Conservation (phyloP, 2,113 vertebrate genomes). For the Chloroceryle aenea region DNA sequence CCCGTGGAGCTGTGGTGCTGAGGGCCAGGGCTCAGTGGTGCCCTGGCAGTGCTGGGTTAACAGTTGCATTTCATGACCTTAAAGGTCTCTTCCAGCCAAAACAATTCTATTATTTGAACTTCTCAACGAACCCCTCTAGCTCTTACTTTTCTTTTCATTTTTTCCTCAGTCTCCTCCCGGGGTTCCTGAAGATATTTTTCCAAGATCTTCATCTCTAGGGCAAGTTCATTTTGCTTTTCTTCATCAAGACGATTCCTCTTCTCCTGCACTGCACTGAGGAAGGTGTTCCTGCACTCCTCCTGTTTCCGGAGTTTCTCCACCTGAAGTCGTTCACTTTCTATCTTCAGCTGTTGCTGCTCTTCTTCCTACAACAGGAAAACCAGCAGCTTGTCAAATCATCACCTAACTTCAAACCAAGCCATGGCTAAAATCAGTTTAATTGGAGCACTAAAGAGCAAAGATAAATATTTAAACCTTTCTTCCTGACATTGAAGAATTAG, state of each 20-base stretch:
- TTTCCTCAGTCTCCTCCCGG: slow-evolving; percentile 68
- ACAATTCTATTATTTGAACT: background rate
- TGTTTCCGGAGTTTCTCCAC: slow-evolving; percentile 65
- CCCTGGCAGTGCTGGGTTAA: too few relatives aligned
- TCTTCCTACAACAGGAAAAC: slow-evolving; percentile 69
- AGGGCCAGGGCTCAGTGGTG: background rate
- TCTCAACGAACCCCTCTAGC: background rate
- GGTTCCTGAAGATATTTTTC: slow-evolving; percentile 70
- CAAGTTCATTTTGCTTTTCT: slow-evolving; percentile 80
- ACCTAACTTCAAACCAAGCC: background rate
- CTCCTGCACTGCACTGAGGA: slow-evolving; percentile 75
- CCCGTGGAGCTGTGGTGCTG: too few relatives aligned
- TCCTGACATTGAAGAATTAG: background rate
- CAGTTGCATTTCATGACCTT: too few relatives aligned
- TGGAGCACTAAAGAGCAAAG: background rate
- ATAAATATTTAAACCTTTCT: background rate
- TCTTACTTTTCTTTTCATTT: slow-evolving; percentile 81
- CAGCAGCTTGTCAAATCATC: background rate
- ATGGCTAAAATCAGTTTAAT: background rate
- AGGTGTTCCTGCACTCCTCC: slow-evolving; percentile 43
- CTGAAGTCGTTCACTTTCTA: slow-evolving; percentile 76
- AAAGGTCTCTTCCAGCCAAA: background rate
- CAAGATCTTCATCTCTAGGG: slow-evolving; percentile 80
- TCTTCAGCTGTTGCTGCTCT: slow-evolving; percentile 64
- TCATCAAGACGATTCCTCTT: slow-evolving; percentile 76